Base-by-base conservation (phyloP, 1,140 invertebrate species). In the Druon quercuslanigerum region DNA sequence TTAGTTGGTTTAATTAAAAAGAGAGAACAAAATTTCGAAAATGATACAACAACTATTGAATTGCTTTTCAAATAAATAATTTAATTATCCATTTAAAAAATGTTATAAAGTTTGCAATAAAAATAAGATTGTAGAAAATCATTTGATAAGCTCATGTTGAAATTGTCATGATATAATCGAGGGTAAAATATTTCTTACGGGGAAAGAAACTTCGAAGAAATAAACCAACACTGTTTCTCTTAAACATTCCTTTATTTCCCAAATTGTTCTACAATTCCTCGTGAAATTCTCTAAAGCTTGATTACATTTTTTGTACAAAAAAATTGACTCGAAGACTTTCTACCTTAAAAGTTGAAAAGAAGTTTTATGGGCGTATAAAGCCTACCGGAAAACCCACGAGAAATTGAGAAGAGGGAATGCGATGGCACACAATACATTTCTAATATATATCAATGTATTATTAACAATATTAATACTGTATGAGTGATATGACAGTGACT, bases 311-410 rank as follows among this genome's bases (percentile, higher is more conserved):
- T 66, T 66, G 60, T 66, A 66, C 33, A 46, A 66, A 20, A 66
- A 66, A 66, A 66, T 66, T 66, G 60, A 66, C 60, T 66, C 60
- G 60, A 40, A 66, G 60, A 33, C 60, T 66, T 66, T 40, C 60
- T 66, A 66, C n/a, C 11, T 8, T 66, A 66, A 66, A 66, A 66
- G 60, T 66, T 66, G 60, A 40, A 40, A 66, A 66, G 60, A 40
- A 66, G 60, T 25, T 66, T 33, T 66, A 66, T 8, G 40, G 4
- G 40, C 2, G 40, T 66, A 66, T 66, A 66, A 66, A 66, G 60
- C 46, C 60, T 66, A 66, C n/a, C 12, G 60, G 14, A 33, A 33
- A 60, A 25, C 46, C 33, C 25, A 66, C 60, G 60, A 66, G 60
- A 33, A 66, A 66, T 66, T 8, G 25, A 66, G 60, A 66, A 66